Conservation (phyloP, 2,888 invertebrate genomes). For the Eremobia ochroleuca region DNA sequence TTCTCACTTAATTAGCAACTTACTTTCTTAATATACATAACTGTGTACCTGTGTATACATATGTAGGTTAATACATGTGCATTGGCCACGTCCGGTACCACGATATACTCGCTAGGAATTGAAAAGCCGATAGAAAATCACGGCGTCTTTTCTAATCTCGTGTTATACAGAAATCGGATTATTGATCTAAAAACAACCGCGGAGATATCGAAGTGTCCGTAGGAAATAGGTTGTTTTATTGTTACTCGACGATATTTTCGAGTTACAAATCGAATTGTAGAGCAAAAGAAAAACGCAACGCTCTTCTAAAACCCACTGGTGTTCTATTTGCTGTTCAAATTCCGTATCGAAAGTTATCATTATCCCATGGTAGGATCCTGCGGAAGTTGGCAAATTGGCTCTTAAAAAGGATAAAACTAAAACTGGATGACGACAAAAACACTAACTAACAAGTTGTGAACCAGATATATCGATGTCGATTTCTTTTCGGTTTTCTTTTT, state of each 20-base stretch:
- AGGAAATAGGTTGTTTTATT: background rate
- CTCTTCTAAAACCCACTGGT: background rate
- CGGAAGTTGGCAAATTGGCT: background rate
- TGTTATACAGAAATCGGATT: background rate
- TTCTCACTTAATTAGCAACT: conserved; percentile 64
- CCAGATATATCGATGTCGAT: background rate
- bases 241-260: background rate
- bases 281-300: background rate
- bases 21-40: conserved; percentile 68
- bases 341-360: background rate
- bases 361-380: background rate
- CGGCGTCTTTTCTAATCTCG: background rate
- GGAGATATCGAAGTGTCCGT: background rate
- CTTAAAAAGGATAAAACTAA: background rate
- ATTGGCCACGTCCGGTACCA: conserved; percentile 26
- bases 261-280: background rate
- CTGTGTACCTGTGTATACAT: conserved; percentile 37
- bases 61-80: conserved; percentile 44
- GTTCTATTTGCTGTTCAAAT: background rate
- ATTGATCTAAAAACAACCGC: background rate
- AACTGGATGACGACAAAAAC: background rate
- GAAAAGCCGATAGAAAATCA: conserved; percentile 8
- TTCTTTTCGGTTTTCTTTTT: background rate
- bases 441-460: background rate
- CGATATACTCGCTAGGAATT: conserved; percentile 4